Evolutionary conservation across 2,113 vertebrate genomes (phyloP).

Genomic region (Phaetusa simplex): DNA sequence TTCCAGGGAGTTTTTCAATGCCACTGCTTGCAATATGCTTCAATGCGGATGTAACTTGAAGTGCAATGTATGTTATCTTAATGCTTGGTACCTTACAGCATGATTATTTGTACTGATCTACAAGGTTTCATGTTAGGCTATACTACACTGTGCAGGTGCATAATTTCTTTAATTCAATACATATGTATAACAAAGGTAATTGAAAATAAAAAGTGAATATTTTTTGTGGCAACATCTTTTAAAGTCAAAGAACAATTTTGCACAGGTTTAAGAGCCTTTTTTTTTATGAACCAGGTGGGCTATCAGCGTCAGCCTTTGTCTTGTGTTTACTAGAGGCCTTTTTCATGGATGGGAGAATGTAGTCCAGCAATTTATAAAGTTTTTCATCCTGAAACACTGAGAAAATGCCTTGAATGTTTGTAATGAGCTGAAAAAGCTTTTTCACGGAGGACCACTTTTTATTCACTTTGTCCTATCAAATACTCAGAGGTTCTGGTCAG

Average conservation of each 20-base stretch:
- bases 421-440: background rate
- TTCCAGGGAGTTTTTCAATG: background rate
- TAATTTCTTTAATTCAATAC: background rate
- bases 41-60: background rate
- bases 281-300: rapidly evolving
- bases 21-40: background rate
- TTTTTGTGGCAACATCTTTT: background rate
- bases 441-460: background rate
- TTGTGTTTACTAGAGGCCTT: background rate
- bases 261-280: background rate
- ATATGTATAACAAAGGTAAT: background rate
- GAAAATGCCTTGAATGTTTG: background rate
- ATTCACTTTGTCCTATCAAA: background rate
- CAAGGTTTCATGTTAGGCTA: background rate
- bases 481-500: background rate
- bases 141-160: no score
- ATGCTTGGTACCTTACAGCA: background rate
- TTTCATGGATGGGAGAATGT: background rate
- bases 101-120: background rate
- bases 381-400: background rate
- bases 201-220: background rate
- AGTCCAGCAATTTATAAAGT: background rate
- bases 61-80: background rate
- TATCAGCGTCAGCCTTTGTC: background rate
- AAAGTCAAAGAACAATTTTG: background rate